Evolutionary conservation across 2,888 invertebrate species (phyloP).

Genomic region (Dolichopus griseipennis): DNA sequence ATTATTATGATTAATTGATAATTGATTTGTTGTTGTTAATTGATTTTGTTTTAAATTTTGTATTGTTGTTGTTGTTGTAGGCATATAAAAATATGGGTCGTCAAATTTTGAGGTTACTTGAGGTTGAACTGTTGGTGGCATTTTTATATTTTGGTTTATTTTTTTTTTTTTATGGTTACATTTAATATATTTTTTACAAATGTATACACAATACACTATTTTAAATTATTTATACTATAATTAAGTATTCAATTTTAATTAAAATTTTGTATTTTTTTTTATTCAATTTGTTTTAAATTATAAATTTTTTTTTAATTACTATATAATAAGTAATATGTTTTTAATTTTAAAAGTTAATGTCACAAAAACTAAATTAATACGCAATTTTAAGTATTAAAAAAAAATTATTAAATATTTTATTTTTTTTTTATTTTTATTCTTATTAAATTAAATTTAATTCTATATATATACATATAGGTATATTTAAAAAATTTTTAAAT

Average conservation of each 20-base stretch:
- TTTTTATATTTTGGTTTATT: not conserved
- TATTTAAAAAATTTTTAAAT: not conserved
- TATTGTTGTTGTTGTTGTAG: not conserved
- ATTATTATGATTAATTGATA: not conserved
- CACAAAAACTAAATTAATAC: not conserved
- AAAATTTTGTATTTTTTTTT: not conserved
- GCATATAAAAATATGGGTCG: not conserved
- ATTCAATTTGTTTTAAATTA: not conserved
- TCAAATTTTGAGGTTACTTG: conserved; percentile 3
- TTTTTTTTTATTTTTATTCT: not conserved
- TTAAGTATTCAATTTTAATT: no score
- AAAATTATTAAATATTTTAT: not conserved
- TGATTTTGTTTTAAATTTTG: not conserved
- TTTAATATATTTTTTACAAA: no score
- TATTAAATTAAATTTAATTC: not conserved
- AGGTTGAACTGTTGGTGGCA: conserved; percentile 1
- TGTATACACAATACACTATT: no score
- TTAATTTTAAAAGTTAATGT: not conserved
- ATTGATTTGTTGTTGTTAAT: not conserved
- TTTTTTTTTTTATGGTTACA: no score
- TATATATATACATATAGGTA: not conserved
- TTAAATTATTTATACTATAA: no score
- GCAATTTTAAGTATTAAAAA: not conserved
- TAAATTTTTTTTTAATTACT: not conserved
- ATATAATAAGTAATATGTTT: no score